A percentile compares a stretch with the other conserved stretches of the same genome.
Evolutionary conservation across 2,888 invertebrate genomes (phyloP).

Genomic region (Hirtodrosophila histrioides): DNA sequence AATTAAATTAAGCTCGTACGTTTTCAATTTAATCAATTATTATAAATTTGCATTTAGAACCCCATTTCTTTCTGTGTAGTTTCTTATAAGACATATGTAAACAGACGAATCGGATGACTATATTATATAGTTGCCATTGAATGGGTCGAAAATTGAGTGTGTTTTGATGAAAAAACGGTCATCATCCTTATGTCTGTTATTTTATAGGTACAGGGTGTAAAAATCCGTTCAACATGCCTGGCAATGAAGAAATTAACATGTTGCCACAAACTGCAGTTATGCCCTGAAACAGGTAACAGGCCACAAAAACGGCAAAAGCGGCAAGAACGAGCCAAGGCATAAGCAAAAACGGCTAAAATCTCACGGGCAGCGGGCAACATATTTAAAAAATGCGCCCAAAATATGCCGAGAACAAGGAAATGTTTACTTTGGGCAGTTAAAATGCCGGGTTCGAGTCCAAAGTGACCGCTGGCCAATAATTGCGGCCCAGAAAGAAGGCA

Average conservation of each 20-base stretch:
- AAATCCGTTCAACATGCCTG: conserved; percentile 21
- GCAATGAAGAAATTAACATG: conserved; percentile 76
- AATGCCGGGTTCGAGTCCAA: conserved; percentile 49
- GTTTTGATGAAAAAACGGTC: no score
- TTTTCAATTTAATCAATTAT: no score
- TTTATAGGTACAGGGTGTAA: no score
- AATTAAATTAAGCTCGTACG: no score
- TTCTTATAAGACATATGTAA: no score
- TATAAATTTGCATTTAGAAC: no score
- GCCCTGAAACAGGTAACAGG: conserved; percentile 52
- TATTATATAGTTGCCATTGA: no score
- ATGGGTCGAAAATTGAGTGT: no score
- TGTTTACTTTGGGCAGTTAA: conserved; percentile 75
- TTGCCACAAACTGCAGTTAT: conserved; percentile 73
- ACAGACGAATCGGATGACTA: no score
- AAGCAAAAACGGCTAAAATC: conserved; percentile 12
- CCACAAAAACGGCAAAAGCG: conserved; percentile 17
- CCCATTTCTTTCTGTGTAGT: no score
- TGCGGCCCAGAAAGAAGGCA: conserved; percentile 33
- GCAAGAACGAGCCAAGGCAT: not conserved
- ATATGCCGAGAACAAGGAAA: conserved; percentile 72
- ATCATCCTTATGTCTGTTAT: no score
- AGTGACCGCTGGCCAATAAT: conserved; percentile 61
- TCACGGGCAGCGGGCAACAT: conserved; percentile 39
- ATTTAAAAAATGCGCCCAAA: conserved; percentile 69